Evolutionary conservation across 1,140 invertebrate genomes (phyloP).

Genomic region (Drusus annulatus): DNA sequence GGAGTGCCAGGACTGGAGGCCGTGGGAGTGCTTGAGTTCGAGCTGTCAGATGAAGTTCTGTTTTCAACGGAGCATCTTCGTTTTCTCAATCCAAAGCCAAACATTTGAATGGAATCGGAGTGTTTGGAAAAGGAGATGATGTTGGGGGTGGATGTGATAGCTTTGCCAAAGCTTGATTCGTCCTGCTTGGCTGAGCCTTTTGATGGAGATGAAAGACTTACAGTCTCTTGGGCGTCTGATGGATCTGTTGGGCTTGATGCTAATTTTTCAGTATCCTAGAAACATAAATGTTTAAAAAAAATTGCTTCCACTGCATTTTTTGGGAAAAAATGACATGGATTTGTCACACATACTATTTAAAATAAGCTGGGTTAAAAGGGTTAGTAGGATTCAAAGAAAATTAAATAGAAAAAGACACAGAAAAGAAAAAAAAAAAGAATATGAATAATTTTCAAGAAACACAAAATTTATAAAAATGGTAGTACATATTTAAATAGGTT

Average conservation of each 20-base stretch:
- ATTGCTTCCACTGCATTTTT: too few relatives aligned
- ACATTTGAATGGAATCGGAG: constrained; percentile 48
- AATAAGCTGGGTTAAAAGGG: too few relatives aligned
- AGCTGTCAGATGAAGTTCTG: constrained; percentile 69
- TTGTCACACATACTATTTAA: too few relatives aligned
- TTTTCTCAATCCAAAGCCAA: constrained; percentile 70
- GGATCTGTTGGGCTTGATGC: constrained; percentile 22
- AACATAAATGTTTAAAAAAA: constrained; percentile 3
- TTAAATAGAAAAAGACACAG: too few relatives aligned
- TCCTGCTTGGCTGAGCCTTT: constrained; percentile 20
- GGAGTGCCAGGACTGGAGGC: constrained; percentile 71
- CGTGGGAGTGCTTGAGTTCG: constrained; percentile 70
- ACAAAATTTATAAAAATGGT: too few relatives aligned
- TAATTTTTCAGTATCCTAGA: constrained; percentile 47
- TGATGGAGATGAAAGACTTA: constrained; percentile 1
- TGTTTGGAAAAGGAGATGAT: constrained; percentile 53
- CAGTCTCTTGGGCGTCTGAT: constrained; percentile 13
- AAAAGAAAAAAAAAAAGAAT: too few relatives aligned
- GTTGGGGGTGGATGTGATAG: constrained; percentile 29
- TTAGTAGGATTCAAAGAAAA: too few relatives aligned
- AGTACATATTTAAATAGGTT: too few relatives aligned
- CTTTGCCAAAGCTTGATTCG: constrained; percentile 3
- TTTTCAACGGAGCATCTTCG: constrained; percentile 72
- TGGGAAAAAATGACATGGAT: too few relatives aligned
- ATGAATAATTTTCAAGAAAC: too few relatives aligned